Evolutionary conservation across 2,797 vertebrate genomes (phyloP), one percentile per base, ranked within the genome.

Genomic region (Streptopelia turtur): DNA sequence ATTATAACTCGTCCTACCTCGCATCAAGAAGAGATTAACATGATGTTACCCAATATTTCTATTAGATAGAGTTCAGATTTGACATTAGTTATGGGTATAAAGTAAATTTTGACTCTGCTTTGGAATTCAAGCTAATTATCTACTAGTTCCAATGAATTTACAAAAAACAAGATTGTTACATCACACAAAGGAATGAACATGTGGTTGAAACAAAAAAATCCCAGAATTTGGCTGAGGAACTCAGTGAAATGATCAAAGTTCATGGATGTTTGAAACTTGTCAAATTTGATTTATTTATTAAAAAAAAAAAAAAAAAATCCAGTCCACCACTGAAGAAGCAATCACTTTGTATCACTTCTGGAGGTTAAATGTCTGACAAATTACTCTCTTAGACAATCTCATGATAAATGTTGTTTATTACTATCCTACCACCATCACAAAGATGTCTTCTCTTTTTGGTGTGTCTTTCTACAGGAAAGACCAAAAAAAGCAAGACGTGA

Each of bases 51-150:
- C 86, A 95, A 81, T 94, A 89, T 96, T 97, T 97, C 96, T 97
- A 84, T 97, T 96, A 96, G 89, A 71, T 59, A 93, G 91, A 96
- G 63, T 83, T 98, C 88, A 94, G 75, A 95, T 94, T 97, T 97
- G 49, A 95, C 88, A 95, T 96, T 98, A 95, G 97, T 97, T 94
- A 98, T 61, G 94, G 95, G 35, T 97, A 96, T 97, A 97, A 96
- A 96, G 72, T 85, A 97, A 96, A 96, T 97, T 96, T 90, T 95
- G 83, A 92, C 69, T 84, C 61, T 86, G 37, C 72, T 96, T 95
- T n/a, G 90, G 95, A 96, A 97, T 97, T 93, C 92, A 95, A 80
- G 74, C 30, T 53, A 65, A 25, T 95, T 96, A 95, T 96, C 94
- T 97, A 89, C 89, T 94, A 95, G 89, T 43, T 95, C 52, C 89